Conservation (phyloP, 2,888 invertebrate genomes). For the Embidobia sp. region DNA sequence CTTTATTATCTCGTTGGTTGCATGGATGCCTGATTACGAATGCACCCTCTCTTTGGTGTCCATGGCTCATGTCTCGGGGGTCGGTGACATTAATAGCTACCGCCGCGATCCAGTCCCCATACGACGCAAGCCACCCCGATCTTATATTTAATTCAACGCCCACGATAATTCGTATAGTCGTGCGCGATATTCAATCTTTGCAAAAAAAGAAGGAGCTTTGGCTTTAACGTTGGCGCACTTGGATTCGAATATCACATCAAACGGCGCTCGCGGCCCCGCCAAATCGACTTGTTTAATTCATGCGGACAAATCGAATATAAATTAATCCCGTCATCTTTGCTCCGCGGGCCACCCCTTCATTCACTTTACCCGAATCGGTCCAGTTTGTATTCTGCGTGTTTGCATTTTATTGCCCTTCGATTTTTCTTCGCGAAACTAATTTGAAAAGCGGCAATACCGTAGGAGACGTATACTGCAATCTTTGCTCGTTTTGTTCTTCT, state of each 20-base stretch:
- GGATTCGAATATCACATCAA: conserved; percentile 53
- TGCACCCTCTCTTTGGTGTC: conserved; percentile 76
- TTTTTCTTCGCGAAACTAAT: conserved; percentile 65
- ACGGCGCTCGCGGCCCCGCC: conserved; percentile 13
- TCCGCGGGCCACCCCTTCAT: neutral
- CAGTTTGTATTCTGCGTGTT: conserved; percentile 47
- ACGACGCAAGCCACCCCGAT: conserved; percentile 67
- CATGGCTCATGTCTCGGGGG: conserved; percentile 73
- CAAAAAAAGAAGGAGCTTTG: conserved; percentile 60
- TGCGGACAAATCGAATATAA: conserved; percentile 47
- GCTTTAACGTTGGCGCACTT: conserved; percentile 53
- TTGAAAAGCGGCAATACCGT: conserved; percentile 56
- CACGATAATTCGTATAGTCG: conserved; percentile 74
- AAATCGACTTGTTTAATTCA: conserved; percentile 53
- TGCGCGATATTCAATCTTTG: conserved; percentile 74
- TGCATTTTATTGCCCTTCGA: conserved; percentile 64
- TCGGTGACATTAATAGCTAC: conserved; percentile 77
- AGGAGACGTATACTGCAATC: conserved; percentile 46
- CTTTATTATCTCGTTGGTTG: conserved; percentile 68
- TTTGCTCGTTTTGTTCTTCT: conserved; percentile 31
- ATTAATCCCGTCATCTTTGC: conserved; percentile 47
- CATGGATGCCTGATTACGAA: conserved; percentile 74
- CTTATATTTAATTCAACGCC: conserved; percentile 79
- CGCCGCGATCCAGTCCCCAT: conserved; percentile 69
- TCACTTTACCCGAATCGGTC: conserved; percentile 30